Percentiles rank a stretch among this genome's conserved stretches.
phyloP scores from a whole-genome alignment of 2,113 vertebrate species.

The Proteles cristata region DNA sequence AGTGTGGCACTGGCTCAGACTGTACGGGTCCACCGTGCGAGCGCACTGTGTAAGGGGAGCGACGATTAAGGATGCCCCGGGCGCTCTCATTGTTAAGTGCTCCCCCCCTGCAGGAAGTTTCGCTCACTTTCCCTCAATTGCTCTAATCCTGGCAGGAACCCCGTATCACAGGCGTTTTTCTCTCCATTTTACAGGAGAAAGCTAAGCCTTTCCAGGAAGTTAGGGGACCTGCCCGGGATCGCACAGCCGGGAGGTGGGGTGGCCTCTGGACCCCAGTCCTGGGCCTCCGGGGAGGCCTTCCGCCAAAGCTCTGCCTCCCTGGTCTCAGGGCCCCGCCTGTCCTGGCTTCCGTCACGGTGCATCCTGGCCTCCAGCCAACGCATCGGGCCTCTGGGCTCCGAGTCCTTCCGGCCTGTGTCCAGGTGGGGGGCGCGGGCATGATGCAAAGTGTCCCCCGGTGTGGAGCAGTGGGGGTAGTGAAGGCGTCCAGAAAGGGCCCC shows the following conservation, averaged over 20 bases:
- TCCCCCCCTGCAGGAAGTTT: accelerated
- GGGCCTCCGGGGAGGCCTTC: accelerated
- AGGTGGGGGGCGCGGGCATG: accelerated
- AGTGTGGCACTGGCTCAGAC: accelerated
- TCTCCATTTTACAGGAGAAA: neutral
- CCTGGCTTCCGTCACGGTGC: accelerated
- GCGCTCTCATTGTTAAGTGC: neutral
- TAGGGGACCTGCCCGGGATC: accelerated
- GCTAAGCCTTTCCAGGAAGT: neutral
- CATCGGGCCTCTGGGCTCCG: accelerated
- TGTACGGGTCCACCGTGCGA: accelerated
- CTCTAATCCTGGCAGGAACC: neutral
- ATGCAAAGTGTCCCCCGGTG: accelerated
- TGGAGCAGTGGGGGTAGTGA: accelerated
- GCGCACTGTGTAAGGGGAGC: neutral
- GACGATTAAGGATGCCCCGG: accelerated
- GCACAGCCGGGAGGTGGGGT: accelerated
- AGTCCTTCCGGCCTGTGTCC: accelerated
- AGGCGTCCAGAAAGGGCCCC: neutral
- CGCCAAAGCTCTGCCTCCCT: accelerated
- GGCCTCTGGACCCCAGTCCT: accelerated
- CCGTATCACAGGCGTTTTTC: accelerated
- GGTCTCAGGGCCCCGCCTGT: accelerated
- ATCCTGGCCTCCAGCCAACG: no score
- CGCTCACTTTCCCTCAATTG: neutral